Conservation (phyloP, 1,140 invertebrate genomes). For the Portunus trituberculatus region DNA sequence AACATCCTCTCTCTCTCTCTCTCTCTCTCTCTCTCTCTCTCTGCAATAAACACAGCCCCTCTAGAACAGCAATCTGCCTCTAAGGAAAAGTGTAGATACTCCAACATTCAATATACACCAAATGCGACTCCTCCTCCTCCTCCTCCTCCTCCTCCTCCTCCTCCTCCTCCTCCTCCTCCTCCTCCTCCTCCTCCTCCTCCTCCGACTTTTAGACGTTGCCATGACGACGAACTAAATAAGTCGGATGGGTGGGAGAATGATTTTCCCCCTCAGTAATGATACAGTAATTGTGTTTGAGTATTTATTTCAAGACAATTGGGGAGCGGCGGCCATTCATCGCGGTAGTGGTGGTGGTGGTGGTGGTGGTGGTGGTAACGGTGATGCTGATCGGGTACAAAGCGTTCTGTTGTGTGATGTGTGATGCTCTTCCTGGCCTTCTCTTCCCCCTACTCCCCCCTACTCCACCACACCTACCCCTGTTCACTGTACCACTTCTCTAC, state of each 20-base stretch:
- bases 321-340: not conserved
- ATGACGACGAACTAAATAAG: not conserved
- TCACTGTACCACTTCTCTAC: too few relatives aligned
- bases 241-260: not conserved
- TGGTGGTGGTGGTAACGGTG: not conserved
- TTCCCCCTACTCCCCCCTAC: too few relatives aligned
- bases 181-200: not conserved
- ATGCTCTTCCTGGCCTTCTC: too few relatives aligned
- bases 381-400: not conserved
- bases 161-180: not conserved
- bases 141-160: not conserved
- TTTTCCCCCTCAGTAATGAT: not conserved
- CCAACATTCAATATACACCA: conserved; percentile 2
- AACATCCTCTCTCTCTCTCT: not conserved
- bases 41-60: not conserved
- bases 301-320: not conserved
- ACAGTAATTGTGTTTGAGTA: not conserved
- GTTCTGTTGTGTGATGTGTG: not conserved
- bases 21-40: conserved; percentile 20
- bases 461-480: too few relatives aligned
- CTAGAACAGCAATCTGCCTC: not conserved
- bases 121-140: not conserved
- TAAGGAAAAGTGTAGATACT: not conserved
- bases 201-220: not conserved
- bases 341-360: not conserved